Percentiles rank a stretch among this genome's conserved stretches.
Conservation (phyloP, 2,888 invertebrate species). For the Ochropleura plecta region DNA sequence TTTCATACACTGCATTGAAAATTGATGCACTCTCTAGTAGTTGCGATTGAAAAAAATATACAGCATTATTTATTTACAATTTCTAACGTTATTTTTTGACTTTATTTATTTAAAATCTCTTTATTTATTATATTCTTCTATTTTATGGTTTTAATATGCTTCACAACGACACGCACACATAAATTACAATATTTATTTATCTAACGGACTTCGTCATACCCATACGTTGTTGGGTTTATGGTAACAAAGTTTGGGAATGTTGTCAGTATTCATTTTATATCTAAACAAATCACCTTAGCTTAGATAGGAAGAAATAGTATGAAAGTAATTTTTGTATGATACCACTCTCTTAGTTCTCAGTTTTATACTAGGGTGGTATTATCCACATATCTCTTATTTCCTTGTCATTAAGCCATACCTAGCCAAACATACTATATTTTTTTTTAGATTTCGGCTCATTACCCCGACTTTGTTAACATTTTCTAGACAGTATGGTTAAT, state of each 20-base stretch:
- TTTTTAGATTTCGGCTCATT: neutral
- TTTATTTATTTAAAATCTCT: slow-evolving; percentile 10
- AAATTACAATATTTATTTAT: slow-evolving; percentile 15
- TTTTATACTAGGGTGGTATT: neutral
- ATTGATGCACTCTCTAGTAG: slow-evolving; percentile 27
- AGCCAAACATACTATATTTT: neutral
- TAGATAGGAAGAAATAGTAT: no score
- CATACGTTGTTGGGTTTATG: slow-evolving; percentile 1
- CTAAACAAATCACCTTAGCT: no score
- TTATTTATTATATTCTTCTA: slow-evolving; percentile 17
- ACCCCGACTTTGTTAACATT: neutral
- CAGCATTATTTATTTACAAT: slow-evolving; percentile 16
- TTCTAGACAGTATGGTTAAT: neutral
- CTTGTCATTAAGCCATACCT: neutral
- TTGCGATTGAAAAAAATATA: neutral
- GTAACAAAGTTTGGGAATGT: neutral
- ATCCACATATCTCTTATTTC: neutral
- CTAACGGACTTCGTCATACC: neutral
- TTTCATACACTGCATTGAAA: slow-evolving; percentile 29
- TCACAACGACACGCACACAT: slow-evolving; percentile 44
- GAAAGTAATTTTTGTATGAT: neutral
- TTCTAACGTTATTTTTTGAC: slow-evolving; percentile 8
- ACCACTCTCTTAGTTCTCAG: neutral
- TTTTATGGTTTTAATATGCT: slow-evolving; percentile 48
- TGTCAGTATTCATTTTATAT: neutral